Conservation (phyloP, 2,113 vertebrate species). For the Scophthalmus maximus region DNA sequence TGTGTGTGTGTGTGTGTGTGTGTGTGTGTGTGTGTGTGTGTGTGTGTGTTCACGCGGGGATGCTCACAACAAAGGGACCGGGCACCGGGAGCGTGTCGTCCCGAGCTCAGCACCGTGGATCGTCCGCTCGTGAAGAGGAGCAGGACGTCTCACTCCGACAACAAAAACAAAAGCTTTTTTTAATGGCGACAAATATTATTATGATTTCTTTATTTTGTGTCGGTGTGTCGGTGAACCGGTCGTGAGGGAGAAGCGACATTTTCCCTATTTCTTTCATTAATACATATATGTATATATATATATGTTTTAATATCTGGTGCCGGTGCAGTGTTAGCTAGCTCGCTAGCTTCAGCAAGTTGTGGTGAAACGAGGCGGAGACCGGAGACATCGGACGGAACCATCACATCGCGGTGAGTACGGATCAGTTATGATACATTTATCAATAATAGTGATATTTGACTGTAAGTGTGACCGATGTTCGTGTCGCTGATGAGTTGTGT, state of each 20-base stretch:
- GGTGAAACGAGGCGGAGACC: not conserved
- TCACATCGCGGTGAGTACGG: slow-evolving; percentile 60
- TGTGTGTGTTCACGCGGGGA: slow-evolving; percentile 77
- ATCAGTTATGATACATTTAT: too few relatives aligned
- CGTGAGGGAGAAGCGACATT: slow-evolving; percentile 20
- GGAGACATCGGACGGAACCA: slow-evolving; percentile 25
- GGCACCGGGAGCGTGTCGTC: slow-evolving; percentile 50
- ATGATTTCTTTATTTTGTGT: not conserved
- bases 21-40: too few relatives aligned
- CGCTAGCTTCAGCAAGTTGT: slow-evolving; percentile 66
- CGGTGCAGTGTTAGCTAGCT: slow-evolving; percentile 64
- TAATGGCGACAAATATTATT: too few relatives aligned
- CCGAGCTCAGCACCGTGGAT: slow-evolving; percentile 24
- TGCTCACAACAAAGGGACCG: slow-evolving; percentile 78
- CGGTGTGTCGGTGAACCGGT: not conserved
- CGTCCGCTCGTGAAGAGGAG: not conserved
- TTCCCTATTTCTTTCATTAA: slow-evolving; percentile 17
- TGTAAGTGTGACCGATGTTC: too few relatives aligned
- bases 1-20: too few relatives aligned
- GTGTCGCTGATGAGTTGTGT: too few relatives aligned
- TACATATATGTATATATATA: not conserved
- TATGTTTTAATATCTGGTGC: slow-evolving; percentile 1
- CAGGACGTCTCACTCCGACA: not conserved
- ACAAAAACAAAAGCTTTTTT: not conserved
- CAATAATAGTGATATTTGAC: too few relatives aligned